These are phyloP conservation scores for Florisuga fusca DNA, from an alignment of 2,797 vertebrate genomes.

Conservation along the genomic window DNA sequence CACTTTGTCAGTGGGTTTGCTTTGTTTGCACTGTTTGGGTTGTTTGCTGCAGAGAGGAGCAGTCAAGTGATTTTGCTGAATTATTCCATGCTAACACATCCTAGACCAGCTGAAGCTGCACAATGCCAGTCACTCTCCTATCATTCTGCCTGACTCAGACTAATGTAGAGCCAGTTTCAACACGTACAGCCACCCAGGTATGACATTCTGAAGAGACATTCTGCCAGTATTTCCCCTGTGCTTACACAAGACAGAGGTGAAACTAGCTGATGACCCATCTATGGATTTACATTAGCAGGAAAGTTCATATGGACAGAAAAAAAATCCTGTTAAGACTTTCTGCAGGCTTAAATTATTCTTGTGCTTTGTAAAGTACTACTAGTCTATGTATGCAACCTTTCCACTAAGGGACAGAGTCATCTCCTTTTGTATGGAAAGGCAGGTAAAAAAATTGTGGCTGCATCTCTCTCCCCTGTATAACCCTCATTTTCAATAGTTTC, in stretches of 20 bases:
- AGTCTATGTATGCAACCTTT: not conserved
- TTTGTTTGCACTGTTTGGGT: not conserved
- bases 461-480: not conserved
- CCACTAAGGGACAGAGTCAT: not conserved
- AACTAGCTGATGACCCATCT: not conserved
- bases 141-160: not conserved
- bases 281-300: not conserved
- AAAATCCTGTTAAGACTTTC: not conserved
- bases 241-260: not conserved
- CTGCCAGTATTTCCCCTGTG: not conserved
- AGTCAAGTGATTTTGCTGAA: not conserved
- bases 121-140: not conserved
- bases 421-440: not conserved
- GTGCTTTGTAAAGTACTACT: not conserved
- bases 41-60: not conserved
- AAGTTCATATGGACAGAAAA: not conserved
- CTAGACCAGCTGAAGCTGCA: not conserved
- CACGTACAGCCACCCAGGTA: not conserved
- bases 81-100: not conserved
- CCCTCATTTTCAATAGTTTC: not conserved
- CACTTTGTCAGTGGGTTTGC: not conserved
- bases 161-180: not conserved
- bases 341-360: not conserved
- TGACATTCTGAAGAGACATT: not conserved
- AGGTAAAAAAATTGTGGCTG: not conserved